Conservation (phyloP, 1,140 invertebrate species). For the Ctenoplectra terminalis region DNA sequence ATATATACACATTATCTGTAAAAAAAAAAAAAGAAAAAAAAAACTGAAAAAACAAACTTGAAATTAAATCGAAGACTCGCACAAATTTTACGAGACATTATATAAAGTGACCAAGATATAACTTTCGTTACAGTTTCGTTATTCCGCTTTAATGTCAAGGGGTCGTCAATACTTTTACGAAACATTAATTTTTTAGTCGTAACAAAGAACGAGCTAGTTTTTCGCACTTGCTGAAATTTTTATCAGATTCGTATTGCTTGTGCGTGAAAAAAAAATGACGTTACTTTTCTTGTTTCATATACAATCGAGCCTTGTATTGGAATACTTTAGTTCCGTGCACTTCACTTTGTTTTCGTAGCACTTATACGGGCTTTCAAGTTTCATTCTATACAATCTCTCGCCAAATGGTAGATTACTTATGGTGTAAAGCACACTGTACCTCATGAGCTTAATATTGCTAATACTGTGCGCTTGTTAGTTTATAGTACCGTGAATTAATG, state of each 20-base stretch:
- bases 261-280: too few species aligned
- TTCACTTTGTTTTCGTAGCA: neutral
- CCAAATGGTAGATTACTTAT: conserved; percentile 51
- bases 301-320: neutral
- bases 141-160: neutral
- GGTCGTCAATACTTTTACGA: neutral
- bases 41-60: too few species aligned
- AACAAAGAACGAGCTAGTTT: too few species aligned
- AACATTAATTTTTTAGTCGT: too few species aligned
- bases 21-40: neutral
- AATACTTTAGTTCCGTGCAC: neutral
- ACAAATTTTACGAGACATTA: conserved; percentile 29
- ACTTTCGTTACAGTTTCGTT: conserved; percentile 2
- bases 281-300: neutral
- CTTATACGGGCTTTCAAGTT: neutral
- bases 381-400: conserved; percentile 27
- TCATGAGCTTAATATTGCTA: conserved; percentile 67
- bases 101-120: neutral
- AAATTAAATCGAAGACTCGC: conserved; percentile 3
- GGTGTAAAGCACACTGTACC: conserved; percentile 61
- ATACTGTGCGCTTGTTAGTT: conserved; percentile 67
- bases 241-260: neutral
- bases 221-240: too few species aligned
- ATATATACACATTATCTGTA: neutral
- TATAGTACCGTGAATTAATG: conserved; percentile 50